A percentile compares a stretch with the other conserved stretches of the same genome.
phyloP scores from a whole-genome alignment of 2,113 vertebrate species.

The Carollia perspicillata region DNA sequence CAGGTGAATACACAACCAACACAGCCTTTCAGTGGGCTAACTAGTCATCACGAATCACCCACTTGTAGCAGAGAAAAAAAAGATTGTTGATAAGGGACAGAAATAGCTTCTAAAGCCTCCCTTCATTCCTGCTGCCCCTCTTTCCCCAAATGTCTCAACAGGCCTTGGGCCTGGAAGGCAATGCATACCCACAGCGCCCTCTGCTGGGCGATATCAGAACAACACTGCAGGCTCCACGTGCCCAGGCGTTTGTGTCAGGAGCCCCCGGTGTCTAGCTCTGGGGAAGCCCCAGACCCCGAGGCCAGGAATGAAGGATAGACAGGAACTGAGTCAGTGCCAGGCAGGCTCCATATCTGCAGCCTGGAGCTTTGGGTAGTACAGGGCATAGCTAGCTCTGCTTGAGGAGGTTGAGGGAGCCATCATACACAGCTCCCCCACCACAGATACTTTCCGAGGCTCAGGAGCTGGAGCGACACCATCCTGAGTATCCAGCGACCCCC shows the following conservation, averaged over 20 bases:
- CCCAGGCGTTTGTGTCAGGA: background rate
- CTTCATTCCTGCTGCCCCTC: background rate
- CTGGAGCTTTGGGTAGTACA: background rate
- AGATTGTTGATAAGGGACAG: constrained; percentile 22
- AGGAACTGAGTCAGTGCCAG: background rate
- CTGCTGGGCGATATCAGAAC: constrained; percentile 39
- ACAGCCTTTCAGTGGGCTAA: constrained; percentile 45
- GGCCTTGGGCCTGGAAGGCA: background rate
- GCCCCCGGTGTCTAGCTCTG: background rate
- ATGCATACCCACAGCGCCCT: constrained; percentile 44
- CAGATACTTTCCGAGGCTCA: background rate
- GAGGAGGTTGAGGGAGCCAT: background rate
- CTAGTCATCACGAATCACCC: constrained; percentile 25
- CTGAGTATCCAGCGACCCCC: background rate
- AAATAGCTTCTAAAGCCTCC: constrained; percentile 45
- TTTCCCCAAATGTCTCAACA: background rate
- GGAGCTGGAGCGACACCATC: background rate
- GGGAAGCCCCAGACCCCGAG: background rate
- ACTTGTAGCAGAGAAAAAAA: constrained; percentile 49
- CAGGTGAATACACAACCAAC: background rate
- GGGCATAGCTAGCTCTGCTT: background rate
- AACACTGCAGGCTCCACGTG: accelerated
- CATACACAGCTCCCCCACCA: accelerated
- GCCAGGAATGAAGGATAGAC: background rate
- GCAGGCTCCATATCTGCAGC: background rate